A percentile compares a stretch with the other conserved stretches of the same genome.
phyloP scores from a whole-genome alignment of 1,140 invertebrate species.

The Papilio machaon region DNA sequence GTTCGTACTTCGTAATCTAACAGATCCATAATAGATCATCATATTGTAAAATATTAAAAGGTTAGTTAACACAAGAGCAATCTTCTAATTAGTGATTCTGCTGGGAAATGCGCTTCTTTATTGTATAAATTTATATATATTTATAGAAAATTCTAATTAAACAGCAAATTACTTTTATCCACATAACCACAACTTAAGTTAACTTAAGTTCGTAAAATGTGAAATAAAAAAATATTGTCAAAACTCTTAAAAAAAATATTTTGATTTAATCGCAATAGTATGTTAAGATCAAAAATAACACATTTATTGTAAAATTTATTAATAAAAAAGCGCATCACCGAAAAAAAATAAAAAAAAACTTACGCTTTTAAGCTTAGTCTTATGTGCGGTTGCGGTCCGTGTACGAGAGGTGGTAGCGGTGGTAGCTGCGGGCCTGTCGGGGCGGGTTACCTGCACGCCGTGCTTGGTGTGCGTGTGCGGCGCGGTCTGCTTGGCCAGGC shows the following conservation, averaged over 20 bases:
- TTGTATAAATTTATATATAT: neutral
- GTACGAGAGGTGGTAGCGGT: constrained; percentile 8
- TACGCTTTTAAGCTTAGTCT: constrained; percentile 77
- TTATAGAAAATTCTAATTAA: too few species aligned
- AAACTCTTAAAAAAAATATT: too few species aligned
- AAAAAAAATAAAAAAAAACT: constrained; percentile 52
- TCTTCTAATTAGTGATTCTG: constrained; percentile 3
- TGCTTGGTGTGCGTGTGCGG: constrained; percentile 92
- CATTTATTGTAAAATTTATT: neutral
- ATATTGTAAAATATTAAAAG: neutral
- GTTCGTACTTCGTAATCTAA: neutral
- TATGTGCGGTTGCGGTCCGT: constrained; percentile 44
- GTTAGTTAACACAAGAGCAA: constrained; percentile 15
- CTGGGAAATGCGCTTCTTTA: neutral
- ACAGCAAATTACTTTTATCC: too few species aligned
- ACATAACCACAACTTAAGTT: too few species aligned
- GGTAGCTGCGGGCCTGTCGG: constrained; percentile 45
- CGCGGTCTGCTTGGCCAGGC: constrained; percentile 95
- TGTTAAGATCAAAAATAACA: too few species aligned
- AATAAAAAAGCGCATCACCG: neutral
- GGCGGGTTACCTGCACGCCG: constrained; percentile 94
- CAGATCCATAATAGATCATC: neutral
- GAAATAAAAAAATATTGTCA: too few species aligned
- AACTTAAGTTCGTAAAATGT: too few species aligned
- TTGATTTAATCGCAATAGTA: too few species aligned